Conservation (phyloP, 2,113 vertebrate species). For the Crypturellus undulatus region DNA sequence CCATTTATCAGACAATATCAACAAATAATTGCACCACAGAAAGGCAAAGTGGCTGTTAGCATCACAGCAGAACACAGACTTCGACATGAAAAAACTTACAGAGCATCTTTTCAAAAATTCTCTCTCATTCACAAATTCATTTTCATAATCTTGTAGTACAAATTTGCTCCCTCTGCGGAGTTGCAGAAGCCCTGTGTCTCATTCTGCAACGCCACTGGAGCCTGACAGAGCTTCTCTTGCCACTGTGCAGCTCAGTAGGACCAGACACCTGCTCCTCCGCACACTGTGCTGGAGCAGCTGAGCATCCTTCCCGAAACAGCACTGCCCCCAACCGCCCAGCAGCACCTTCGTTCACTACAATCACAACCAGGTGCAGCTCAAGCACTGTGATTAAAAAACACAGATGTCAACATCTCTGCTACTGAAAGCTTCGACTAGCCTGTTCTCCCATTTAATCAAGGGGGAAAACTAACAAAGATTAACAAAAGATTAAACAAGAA, state of each 20-base stretch:
- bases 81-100: background rate
- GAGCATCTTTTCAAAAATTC: background rate
- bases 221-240: background rate
- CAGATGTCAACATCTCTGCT: background rate
- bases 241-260: too few species aligned
- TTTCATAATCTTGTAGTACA: background rate
- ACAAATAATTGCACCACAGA: conserved; percentile 7
- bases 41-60: background rate
- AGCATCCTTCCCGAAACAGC: background rate
- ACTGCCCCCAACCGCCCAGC: background rate
- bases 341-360: background rate
- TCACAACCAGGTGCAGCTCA: background rate
- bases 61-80: background rate
- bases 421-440: accelerated
- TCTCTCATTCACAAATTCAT: background rate
- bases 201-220: accelerated
- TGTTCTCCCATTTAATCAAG: background rate
- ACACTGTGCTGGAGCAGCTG: background rate
- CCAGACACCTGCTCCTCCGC: too few species aligned
- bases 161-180: background rate
- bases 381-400: background rate
- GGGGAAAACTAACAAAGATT: background rate
- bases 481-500: background rate
- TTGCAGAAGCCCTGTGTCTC: background rate
- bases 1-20: conserved; percentile 13